A percentile compares a stretch with the other conserved stretches of the same genome.
These are phyloP conservation scores for Scytalopus superciliaris DNA, from an alignment of 2,113 vertebrate genomes.

Conservation along the genomic window DNA sequence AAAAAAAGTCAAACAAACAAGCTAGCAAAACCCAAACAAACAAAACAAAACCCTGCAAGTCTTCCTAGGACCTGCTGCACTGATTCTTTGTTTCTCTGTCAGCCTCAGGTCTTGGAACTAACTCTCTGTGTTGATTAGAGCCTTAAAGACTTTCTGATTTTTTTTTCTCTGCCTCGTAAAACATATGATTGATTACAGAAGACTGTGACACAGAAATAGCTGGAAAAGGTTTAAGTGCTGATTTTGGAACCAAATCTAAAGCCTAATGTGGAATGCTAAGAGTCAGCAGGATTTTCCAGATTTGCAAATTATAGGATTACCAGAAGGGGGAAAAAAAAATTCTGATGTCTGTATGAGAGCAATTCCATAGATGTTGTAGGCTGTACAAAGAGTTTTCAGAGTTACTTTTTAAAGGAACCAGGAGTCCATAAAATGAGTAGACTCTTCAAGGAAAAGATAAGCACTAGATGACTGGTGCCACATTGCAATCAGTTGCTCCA, in stretches of 20 bases:
- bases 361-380: neutral
- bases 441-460: neutral
- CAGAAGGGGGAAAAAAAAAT: neutral
- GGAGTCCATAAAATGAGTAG: neutral
- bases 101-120: neutral
- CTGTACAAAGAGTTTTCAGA: neutral
- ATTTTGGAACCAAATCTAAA: neutral
- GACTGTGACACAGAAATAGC: neutral
- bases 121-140: neutral
- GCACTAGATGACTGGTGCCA: neutral
- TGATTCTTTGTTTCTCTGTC: neutral
- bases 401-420: neutral
- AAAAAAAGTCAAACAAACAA: rapidly evolving
- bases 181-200: neutral
- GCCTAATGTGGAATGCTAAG: neutral
- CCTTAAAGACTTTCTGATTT: neutral
- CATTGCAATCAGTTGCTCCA: neutral
- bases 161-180: neutral
- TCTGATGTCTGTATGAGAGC: neutral
- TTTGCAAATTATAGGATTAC: neutral
- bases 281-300: neutral
- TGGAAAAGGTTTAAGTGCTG: neutral
- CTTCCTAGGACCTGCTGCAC: neutral
- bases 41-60: neutral
- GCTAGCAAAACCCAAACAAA: neutral